Conservation (phyloP, 2,797 vertebrate species). For the Manis pentadactyla region DNA sequence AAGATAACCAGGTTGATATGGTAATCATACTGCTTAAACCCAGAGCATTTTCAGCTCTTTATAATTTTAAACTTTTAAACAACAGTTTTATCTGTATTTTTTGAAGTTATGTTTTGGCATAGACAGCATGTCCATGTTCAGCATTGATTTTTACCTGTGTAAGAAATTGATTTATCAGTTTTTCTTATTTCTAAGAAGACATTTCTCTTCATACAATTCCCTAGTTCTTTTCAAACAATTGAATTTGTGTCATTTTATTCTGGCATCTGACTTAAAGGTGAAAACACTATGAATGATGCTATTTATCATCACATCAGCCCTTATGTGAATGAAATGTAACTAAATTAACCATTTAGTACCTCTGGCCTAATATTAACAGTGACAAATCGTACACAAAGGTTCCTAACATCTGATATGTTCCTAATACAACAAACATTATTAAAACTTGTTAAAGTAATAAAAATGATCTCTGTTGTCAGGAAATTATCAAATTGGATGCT, state of each 20-base stretch:
- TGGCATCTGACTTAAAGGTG: conserved; percentile 44
- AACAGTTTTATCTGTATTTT: conserved; percentile 54
- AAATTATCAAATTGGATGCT: background rate
- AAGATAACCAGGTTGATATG: conserved; percentile 51
- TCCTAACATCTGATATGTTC: background rate
- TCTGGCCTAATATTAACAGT: background rate
- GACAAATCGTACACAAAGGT: background rate
- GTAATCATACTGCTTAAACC: conserved; percentile 45
- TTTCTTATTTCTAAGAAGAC: conserved; percentile 50
- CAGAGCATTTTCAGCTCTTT: background rate
- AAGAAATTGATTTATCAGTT: conserved; percentile 62
- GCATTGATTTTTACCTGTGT: conserved; percentile 66
- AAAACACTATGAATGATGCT: conserved; percentile 48
- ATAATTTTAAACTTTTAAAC: conserved; percentile 58
- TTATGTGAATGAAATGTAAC: conserved; percentile 54
- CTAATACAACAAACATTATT: background rate
- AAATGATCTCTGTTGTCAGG: conserved; percentile 31
- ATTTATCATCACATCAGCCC: conserved; percentile 20
- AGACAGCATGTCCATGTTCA: background rate
- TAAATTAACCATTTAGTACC: conserved; percentile 32
- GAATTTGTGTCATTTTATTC: conserved; percentile 57
- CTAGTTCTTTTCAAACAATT: conserved; percentile 30
- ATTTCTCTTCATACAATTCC: conserved; percentile 59
- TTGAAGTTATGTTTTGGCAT: conserved; percentile 51
- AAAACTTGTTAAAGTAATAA: conserved; percentile 38